phyloP scores from a whole-genome alignment of 2,113 vertebrate species.

The Scalopus aquaticus region DNA sequence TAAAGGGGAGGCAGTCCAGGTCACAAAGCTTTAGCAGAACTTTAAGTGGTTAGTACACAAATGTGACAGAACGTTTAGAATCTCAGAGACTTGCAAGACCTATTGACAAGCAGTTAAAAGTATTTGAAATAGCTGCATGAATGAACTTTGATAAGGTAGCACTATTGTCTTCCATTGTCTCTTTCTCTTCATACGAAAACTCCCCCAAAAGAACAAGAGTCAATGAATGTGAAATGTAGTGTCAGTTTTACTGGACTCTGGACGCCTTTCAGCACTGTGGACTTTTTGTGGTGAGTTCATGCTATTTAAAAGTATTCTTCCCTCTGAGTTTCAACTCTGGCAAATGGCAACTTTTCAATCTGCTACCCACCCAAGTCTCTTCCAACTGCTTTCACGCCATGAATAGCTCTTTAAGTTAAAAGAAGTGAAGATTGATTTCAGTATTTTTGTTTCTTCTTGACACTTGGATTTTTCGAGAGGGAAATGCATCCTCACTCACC shows the following conservation, averaged over 20 bases:
- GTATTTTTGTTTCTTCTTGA: constrained; percentile 56
- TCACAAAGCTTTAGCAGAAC: constrained; percentile 95
- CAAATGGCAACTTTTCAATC: constrained; percentile 66
- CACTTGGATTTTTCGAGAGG: constrained; percentile 29
- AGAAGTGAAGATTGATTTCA: constrained; percentile 84
- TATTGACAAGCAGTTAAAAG: constrained; percentile 99
- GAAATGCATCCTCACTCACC: not conserved
- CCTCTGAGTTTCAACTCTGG: constrained; percentile 81
- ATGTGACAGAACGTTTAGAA: constrained; percentile 97
- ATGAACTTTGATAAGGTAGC: constrained; percentile 94
- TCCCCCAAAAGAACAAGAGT: constrained; percentile 91
- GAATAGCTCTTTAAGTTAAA: constrained; percentile 79
- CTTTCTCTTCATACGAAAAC: constrained; percentile 89
- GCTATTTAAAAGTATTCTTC: constrained; percentile 85
- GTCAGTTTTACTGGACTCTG: constrained; percentile 87
- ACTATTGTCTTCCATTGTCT: constrained; percentile 91
- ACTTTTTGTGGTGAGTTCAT: constrained; percentile 85
- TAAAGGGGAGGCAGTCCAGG: constrained; percentile 97
- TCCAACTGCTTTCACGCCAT: constrained; percentile 51
- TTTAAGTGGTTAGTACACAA: constrained; percentile 99
- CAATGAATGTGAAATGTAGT: constrained; percentile 92
- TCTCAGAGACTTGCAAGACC: constrained; percentile 91
- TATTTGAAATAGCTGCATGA: constrained; percentile 94
- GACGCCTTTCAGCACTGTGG: constrained; percentile 82
- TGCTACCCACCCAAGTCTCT: constrained; percentile 57